These are phyloP conservation scores for Manis crassicaudata DNA, from an alignment of 2,797 vertebrate genomes.

Conservation along the genomic window DNA sequence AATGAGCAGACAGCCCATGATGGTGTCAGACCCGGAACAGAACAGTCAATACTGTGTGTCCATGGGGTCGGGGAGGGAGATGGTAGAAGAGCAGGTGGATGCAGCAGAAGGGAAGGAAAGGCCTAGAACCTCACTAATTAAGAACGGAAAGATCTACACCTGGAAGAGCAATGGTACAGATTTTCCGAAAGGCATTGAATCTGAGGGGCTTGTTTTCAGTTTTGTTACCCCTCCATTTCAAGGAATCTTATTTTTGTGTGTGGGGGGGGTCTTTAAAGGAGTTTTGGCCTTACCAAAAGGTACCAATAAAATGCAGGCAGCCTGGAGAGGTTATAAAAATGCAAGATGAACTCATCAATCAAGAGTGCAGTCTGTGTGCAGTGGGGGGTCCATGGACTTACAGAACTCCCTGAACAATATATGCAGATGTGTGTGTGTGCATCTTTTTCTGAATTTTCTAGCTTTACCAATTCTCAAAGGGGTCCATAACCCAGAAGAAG, in stretches of 20 bases:
- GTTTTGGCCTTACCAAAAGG: slow-evolving; percentile 44
- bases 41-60: background rate
- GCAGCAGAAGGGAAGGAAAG: background rate
- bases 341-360: slow-evolving; percentile 51
- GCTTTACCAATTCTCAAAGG: slow-evolving; percentile 48
- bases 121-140: background rate
- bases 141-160: background rate
- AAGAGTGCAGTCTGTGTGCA: background rate
- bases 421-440: background rate
- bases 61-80: background rate
- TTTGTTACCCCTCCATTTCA: background rate
- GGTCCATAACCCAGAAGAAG: background rate
- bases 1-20: background rate
- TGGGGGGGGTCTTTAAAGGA: background rate
- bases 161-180: background rate
- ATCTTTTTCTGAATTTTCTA: background rate
- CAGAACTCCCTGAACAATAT: background rate
- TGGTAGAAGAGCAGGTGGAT: background rate
- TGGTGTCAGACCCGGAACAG: background rate
- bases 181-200: background rate
- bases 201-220: background rate
- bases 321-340: slow-evolving; percentile 57
- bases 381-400: background rate
- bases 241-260: background rate
- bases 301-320: slow-evolving; percentile 44